These are phyloP conservation scores for Lycopodina hypogea DNA, from an alignment of 37 sponge, comb jelly and placozoan species.

Conservation along the genomic window DNA sequence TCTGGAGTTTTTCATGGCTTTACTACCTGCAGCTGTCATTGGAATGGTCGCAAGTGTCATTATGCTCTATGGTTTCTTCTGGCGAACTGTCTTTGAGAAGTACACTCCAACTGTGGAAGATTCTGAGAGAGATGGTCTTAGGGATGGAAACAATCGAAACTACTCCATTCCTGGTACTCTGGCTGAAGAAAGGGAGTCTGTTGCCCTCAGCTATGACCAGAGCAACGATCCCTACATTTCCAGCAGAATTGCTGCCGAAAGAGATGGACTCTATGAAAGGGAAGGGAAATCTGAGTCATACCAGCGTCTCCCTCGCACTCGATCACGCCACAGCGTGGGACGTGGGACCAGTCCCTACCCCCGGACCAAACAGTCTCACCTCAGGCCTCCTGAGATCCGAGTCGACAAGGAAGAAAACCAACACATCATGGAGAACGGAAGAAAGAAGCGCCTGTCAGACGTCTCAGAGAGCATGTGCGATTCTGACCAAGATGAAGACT, in stretches of 20 bases:
- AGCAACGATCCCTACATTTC: slow-evolving; percentile 57
- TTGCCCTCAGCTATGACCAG: slow-evolving; percentile 63
- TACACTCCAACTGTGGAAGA: neutral
- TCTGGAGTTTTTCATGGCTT: slow-evolving; percentile 61
- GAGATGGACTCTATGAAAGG: slow-evolving; percentile 39
- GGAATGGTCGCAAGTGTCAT: slow-evolving; percentile 47
- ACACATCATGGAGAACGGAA: slow-evolving; percentile 6
- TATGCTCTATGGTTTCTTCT: slow-evolving; percentile 66
- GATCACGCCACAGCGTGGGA: slow-evolving; percentile 6
- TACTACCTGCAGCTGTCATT: slow-evolving; percentile 67
- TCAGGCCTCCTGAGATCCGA: slow-evolving; percentile 41
- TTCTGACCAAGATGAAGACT: neutral
- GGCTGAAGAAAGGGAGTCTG: slow-evolving; percentile 61
- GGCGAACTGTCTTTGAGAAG: slow-evolving; percentile 36
- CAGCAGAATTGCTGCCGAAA: slow-evolving; percentile 54
- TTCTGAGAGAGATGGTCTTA: slow-evolving; percentile 8
- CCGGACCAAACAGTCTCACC: slow-evolving; percentile 27
- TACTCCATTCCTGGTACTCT: slow-evolving; percentile 28
- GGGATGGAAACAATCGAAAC: slow-evolving; percentile 4
- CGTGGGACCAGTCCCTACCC: slow-evolving; percentile 37
- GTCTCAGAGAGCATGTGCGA: neutral
- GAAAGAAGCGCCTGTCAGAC: neutral
- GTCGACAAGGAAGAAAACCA: slow-evolving; percentile 24
- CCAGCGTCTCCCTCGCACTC: slow-evolving; percentile 3
- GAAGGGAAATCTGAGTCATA: slow-evolving; percentile 18